These are phyloP conservation scores for Mandrillus leucophaeus DNA, from an alignment of 2,113 vertebrate species.

Conservation along the genomic window DNA sequence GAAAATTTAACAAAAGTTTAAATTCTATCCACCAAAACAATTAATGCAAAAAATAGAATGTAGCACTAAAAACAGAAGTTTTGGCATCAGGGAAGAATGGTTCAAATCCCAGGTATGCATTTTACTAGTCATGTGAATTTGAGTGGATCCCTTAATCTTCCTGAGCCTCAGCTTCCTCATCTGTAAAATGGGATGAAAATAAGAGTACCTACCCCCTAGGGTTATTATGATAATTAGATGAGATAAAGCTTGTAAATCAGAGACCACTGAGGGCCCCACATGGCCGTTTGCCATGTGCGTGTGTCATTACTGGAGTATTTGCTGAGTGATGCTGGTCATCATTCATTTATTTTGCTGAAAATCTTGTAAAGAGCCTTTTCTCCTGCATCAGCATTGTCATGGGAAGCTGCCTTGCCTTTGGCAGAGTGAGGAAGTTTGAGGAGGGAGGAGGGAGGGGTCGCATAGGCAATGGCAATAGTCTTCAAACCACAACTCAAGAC, in stretches of 20 bases:
- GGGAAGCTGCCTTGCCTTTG: background rate
- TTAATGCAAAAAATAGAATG: background rate
- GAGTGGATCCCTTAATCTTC: background rate
- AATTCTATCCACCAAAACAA: background rate
- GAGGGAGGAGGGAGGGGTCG: background rate
- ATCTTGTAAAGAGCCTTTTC: background rate
- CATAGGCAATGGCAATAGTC: background rate
- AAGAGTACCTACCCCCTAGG: background rate
- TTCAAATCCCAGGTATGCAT: background rate
- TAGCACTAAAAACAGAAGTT: background rate
- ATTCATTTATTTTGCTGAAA: background rate
- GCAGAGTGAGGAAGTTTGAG: background rate
- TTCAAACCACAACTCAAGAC: slow-evolving; percentile 20
- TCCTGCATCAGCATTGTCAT: background rate
- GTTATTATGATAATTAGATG: background rate
- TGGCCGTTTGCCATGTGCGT: background rate
- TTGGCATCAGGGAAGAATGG: background rate
- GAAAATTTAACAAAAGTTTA: slow-evolving; percentile 14
- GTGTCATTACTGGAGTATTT: background rate
- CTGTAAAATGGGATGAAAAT: background rate
- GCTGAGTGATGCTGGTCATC: background rate
- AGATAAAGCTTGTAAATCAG: background rate
- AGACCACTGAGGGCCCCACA: background rate
- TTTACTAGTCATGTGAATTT: background rate
- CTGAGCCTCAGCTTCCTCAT: background rate